Evolutionary conservation across 2,888 invertebrate species (phyloP).

Genomic region (Petrophora chlorosata): DNA sequence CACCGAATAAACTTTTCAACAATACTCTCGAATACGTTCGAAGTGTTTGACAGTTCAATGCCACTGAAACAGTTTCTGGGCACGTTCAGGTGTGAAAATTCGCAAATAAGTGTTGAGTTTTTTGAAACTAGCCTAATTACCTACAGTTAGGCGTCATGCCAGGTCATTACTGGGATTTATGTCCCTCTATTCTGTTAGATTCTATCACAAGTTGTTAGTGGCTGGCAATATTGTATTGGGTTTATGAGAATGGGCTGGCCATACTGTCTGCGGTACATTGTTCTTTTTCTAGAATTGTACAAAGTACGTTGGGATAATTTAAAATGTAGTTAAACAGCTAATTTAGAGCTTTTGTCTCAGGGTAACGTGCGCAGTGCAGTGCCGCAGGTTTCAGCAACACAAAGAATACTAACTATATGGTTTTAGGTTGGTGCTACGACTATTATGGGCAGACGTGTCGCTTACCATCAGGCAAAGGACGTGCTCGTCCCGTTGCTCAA

Average conservation of each 20-base stretch:
- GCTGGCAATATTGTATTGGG: constrained; percentile 14
- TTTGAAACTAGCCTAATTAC: constrained; percentile 42
- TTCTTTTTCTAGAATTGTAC: neutral
- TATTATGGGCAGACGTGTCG: too few species aligned
- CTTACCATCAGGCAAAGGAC: too few species aligned
- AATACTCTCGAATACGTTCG: constrained; percentile 12
- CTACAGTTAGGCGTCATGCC: constrained; percentile 47
- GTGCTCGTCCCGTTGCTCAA: too few species aligned
- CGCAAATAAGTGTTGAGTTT: constrained; percentile 30
- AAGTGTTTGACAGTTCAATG: constrained; percentile 34
- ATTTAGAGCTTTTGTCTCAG: too few species aligned
- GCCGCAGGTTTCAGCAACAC: too few species aligned
- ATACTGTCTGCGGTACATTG: constrained; percentile 4
- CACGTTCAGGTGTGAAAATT: constrained; percentile 41
- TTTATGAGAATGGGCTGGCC: constrained; percentile 12
- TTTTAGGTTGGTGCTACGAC: too few species aligned
- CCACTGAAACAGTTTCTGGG: constrained; percentile 6
- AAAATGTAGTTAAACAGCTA: too few species aligned
- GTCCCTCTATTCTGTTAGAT: constrained; percentile 22
- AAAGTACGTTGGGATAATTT: too few species aligned
- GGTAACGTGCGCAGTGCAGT: too few species aligned
- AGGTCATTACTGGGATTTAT: constrained; percentile 45
- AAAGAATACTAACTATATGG: too few species aligned
- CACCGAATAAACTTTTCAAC: constrained; percentile 21
- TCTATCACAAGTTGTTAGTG: constrained; percentile 9